Base-by-base conservation (phyloP, 30 jellyfish, hydroid and myxozoan species). In the Hydractinia echinata region DNA sequence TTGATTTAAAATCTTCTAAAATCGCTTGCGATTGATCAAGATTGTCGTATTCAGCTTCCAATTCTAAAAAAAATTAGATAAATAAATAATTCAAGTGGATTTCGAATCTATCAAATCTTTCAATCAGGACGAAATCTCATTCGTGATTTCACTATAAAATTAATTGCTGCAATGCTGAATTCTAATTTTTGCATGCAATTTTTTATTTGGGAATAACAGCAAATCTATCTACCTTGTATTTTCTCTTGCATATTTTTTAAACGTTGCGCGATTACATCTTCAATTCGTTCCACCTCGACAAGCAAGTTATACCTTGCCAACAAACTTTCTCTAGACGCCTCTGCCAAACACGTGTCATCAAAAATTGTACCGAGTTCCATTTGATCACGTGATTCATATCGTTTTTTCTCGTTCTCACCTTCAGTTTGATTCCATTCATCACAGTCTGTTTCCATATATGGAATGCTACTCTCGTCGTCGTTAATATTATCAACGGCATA, bases 271-370 rank as follows among this genome's bases (percentile, higher is more conserved):
- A 77, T 51, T 20, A 44, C 81, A 48, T 77, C 55, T 77, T 77
- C 85, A 10, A 54, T 61, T 8, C 13, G 55, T 14, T 77, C 85
- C 14, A 77, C 81, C 53, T 77, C 85, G 10, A 55, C 53, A 18
- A 77, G 55, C 15, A 77, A 79, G 6, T 77, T 77, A 54, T 54
- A 77, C 5, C 81, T 79, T 18, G 79, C 85, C 19, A 77, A 50
- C 53, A 77, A 54, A 20, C 7, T 30, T 55, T 10, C 74, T 54
- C 18, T 16, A 56, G 6, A 7, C 6, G 53, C 52, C 16, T 15
- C 49, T 51, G 55, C 74, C 39, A 51, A 61, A n/a, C 5, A 44
- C 51, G 70, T 51, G 48, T 51, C 81, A 21, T 72, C 53, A 10
- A 30, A 74, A 49, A n/a, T 74, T n/a, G 69, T 66, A 7, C 21